A percentile compares a stretch with the other conserved stretches of the same genome.
These are phyloP conservation scores for Eremobia ochroleuca DNA, from an alignment of 2,888 invertebrate species.

Conservation along the genomic window DNA sequence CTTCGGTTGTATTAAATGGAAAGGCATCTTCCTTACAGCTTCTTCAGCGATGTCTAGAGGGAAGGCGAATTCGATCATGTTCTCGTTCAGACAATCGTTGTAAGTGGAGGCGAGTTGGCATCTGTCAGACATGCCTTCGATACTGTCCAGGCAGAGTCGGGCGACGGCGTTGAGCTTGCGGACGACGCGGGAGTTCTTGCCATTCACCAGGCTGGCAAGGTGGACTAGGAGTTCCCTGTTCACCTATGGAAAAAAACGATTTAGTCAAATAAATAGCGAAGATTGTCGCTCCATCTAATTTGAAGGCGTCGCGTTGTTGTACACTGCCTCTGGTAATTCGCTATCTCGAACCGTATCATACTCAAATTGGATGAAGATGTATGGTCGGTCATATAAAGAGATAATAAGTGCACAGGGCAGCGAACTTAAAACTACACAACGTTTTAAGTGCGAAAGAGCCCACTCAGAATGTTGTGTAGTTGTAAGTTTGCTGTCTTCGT, in stretches of 20 bases:
- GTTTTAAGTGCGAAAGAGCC: neutral
- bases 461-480: neutral
- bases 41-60: constrained; percentile 87
- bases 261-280: neutral
- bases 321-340: neutral
- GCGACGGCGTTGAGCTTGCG: constrained; percentile 85
- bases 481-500: neutral
- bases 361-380: neutral
- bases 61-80: constrained; percentile 87
- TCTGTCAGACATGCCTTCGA: constrained; percentile 86
- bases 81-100: constrained; percentile 87
- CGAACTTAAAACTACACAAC: neutral
- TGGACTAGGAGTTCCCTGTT: constrained; percentile 86
- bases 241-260: constrained; percentile 72
- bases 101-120: constrained; percentile 87
- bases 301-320: too few species aligned
- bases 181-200: constrained; percentile 86
- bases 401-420: neutral
- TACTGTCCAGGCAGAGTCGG: constrained; percentile 85
- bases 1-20: constrained; percentile 88
- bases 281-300: neutral
- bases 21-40: constrained; percentile 88
- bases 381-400: neutral
- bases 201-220: constrained; percentile 85
- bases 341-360: neutral